phyloP scores from a whole-genome alignment of 2,113 vertebrate species.

The Nesoenas mayeri region DNA sequence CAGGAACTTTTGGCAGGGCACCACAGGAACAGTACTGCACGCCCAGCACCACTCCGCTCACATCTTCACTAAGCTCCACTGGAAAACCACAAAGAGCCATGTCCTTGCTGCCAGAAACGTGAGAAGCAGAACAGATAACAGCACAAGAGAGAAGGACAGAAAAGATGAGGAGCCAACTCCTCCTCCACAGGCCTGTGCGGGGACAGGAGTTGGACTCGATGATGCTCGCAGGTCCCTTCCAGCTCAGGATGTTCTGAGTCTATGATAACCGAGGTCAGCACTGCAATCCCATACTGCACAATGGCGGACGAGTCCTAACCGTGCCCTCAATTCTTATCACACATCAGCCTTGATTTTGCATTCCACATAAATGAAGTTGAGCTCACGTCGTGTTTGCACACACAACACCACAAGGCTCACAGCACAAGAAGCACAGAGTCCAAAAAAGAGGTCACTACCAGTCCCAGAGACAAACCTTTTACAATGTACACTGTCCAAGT shows the following conservation, averaged over 20 bases:
- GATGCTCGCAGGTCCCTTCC: too few species aligned
- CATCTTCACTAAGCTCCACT: not conserved
- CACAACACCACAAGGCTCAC: not conserved
- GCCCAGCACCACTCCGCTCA: rapidly evolving
- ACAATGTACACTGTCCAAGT: not conserved
- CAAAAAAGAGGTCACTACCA: not conserved
- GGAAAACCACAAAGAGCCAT: not conserved
- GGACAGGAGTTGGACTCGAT: too few species aligned
- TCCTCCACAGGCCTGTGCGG: not conserved
- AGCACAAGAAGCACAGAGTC: not conserved
- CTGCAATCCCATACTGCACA: not conserved
- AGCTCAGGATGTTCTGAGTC: too few species aligned
- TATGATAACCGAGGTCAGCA: not conserved
- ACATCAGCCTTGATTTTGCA: not conserved
- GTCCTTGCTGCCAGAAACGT: not conserved
- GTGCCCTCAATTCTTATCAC: not conserved
- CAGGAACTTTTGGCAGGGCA: not conserved
- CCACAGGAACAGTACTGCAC: not conserved
- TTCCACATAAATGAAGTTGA: not conserved
- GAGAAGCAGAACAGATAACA: not conserved
- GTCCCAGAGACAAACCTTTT: not conserved
- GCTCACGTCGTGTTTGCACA: not conserved
- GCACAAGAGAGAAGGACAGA: not conserved
- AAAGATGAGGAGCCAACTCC: not conserved
- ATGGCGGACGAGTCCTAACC: not conserved